A percentile compares a stretch with the other conserved stretches of the same genome.
These are phyloP conservation scores for Myotis myotis DNA, from an alignment of 2,797 vertebrate genomes.

Conservation along the genomic window DNA sequence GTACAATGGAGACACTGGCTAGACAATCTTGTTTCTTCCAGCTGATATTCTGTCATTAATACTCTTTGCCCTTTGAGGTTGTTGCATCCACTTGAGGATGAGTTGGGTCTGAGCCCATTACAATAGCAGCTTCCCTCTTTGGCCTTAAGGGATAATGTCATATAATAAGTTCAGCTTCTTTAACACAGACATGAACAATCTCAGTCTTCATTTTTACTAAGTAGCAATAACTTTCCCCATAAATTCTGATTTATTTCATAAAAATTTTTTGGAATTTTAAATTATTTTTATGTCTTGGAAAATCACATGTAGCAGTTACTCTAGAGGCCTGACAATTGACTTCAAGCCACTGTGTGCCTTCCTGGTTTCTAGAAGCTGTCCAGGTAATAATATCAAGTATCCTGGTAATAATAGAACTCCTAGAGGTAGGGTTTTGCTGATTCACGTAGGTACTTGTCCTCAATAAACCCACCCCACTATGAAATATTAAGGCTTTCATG, in stretches of 20 bases:
- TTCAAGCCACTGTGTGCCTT: background rate
- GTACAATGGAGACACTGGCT: background rate
- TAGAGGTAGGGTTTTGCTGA: background rate
- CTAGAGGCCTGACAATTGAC: background rate
- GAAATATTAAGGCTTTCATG: slow-evolving; percentile 19
- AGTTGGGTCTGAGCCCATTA: background rate
- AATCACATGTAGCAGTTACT: background rate
- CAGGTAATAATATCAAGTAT: background rate
- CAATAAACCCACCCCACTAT: background rate
- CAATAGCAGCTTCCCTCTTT: background rate
- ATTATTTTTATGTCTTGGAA: slow-evolving; percentile 8
- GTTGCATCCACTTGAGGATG: background rate
- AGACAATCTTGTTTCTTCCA: background rate
- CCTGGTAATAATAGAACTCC: background rate
- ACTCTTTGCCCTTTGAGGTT: background rate
- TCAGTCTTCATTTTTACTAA: background rate
- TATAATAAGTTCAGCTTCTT: background rate
- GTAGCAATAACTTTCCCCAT: background rate
- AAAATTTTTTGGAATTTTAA: background rate
- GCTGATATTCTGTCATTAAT: background rate
- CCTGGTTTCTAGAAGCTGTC: slow-evolving; percentile 20
- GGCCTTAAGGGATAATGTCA: background rate
- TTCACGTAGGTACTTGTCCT: background rate
- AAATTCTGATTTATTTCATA: background rate
- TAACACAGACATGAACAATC: background rate